Base-by-base conservation (phyloP, 2,888 invertebrate genomes). In the Muschampia plurimacula region DNA sequence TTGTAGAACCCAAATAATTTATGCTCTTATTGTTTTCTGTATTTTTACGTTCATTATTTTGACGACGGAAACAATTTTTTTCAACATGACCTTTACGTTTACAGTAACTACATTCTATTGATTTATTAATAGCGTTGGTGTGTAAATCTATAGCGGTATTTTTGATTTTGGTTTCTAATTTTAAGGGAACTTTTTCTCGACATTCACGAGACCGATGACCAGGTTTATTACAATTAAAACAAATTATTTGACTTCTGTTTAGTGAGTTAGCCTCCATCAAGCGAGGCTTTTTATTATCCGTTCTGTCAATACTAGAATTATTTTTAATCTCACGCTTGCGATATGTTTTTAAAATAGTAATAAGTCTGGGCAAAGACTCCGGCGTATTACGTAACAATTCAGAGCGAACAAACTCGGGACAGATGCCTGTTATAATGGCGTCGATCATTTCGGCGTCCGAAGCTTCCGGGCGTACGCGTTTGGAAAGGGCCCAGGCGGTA, bases 31-130 rank as follows among this genome's bases (percentile, higher is more conserved):
- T 49, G 4, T 10, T 57, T 12, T 2, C 2, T 0, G 22, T 22
- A 22, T 22, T 22, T 22, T 22, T 57, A 7, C 59, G 59, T 13
- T 59, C 59, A 13, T 59, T 13, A 59, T 59, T 59, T 59, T 59
- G 59, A 5, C 32, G 32, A 13, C 59, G 32, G 13, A 32, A 59
- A 32, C 59, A 59, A 59, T 32, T 59, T 59, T 59, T 59, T 32
- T 57, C 57, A 22, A 72, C 12, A 8, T 73, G 70, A 70, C 63
- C 69, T 73, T 72, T 72, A 2, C 22, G 15, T 15, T 22, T 15
- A 8, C 55, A 55, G 7, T 55, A 55, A 3, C 22, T 55, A 22
- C 55, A 55, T 22, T 55, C 55, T 22, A 55, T 8, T 22, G 22
- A 10, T 9, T 55, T 55, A 22, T 22, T 22, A 15, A 8, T 7